Percentiles rank a stretch among this genome's conserved stretches.
These are phyloP conservation scores for Proteles cristata DNA, from an alignment of 2,113 vertebrate genomes.

Conservation along the genomic window DNA sequence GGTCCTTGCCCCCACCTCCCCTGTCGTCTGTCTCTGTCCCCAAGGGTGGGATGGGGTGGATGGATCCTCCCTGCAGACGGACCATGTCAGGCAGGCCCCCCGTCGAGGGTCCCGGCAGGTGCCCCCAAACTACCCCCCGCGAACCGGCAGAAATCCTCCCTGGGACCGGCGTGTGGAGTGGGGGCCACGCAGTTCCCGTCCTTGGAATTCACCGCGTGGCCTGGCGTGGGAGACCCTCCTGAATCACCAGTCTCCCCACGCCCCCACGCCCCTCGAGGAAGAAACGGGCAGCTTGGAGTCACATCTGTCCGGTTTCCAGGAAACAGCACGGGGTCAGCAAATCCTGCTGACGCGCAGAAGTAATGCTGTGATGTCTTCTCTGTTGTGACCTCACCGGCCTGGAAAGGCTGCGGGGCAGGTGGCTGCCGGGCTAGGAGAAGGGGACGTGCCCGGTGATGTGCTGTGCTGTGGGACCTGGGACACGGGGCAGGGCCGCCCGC, in stretches of 20 bases:
- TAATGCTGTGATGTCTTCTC: rapidly evolving
- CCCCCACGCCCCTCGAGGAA: too few relatives aligned
- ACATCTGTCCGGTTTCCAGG: not conserved
- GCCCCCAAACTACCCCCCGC: rapidly evolving
- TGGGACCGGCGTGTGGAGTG: too few relatives aligned
- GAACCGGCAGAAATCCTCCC: not conserved
- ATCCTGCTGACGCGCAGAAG: rapidly evolving
- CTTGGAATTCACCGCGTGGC: too few relatives aligned
- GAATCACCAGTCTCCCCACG: not conserved
- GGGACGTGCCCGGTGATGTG: not conserved
- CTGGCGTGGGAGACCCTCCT: not conserved
- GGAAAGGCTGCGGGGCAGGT: too few relatives aligned
- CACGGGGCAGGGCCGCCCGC: too few relatives aligned
- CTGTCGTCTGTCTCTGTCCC: not conserved
- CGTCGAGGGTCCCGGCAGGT: not conserved
- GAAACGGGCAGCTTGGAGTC: not conserved
- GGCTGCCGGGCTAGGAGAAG: rapidly evolving
- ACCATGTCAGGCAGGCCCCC: not conserved
- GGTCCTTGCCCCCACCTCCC: too few relatives aligned
- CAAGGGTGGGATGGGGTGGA: not conserved
- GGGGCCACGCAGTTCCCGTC: too few relatives aligned
- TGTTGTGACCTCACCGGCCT: not conserved
- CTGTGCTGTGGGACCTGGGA: not conserved
- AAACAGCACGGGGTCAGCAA: too few relatives aligned
- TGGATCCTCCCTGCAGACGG: not conserved